phyloP scores from a whole-genome alignment of 2,113 vertebrate genomes.

The Odontesthes bonariensis region DNA sequence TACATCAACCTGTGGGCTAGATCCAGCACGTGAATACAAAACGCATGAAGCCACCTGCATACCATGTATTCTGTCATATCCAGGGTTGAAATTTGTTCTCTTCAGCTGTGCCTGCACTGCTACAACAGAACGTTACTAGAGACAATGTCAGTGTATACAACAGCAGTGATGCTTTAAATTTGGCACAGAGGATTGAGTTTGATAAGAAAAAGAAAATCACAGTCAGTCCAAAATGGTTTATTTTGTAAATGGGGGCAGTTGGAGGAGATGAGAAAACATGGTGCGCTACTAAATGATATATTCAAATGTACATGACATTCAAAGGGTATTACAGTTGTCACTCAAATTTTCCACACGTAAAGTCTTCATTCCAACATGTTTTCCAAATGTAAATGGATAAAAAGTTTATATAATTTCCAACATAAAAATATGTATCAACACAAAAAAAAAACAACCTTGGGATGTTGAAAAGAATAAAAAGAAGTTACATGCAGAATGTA shows the following conservation, averaged over 20 bases:
- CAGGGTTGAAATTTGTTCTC: constrained; percentile 32
- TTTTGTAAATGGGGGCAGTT: constrained; percentile 83
- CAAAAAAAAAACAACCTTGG: constrained; percentile 79
- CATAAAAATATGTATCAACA: constrained; percentile 81
- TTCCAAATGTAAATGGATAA: constrained; percentile 79
- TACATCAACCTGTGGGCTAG: constrained; percentile 45
- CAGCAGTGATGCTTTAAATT: background rate
- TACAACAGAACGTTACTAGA: background rate
- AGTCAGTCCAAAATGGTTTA: constrained; percentile 82
- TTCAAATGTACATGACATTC: constrained; percentile 85
- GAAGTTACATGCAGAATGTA: constrained; percentile 74
- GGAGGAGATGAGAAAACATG: constrained; percentile 80
- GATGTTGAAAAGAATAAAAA: constrained; percentile 73
- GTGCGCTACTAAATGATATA: constrained; percentile 85
- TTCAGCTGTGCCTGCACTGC: background rate
- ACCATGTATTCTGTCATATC: constrained; percentile 4
- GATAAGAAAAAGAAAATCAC: constrained; percentile 26
- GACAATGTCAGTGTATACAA: background rate
- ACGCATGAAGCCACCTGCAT: constrained; percentile 20
- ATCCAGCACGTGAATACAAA: constrained; percentile 49
- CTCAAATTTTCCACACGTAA: constrained; percentile 78
- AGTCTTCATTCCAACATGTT: constrained; percentile 75
- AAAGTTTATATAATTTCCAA: constrained; percentile 78
- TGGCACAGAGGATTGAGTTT: constrained; percentile 6
- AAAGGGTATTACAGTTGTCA: constrained; percentile 79